Base-by-base conservation (phyloP, 2,113 vertebrate species). In the Proterorhinus semilunaris region DNA sequence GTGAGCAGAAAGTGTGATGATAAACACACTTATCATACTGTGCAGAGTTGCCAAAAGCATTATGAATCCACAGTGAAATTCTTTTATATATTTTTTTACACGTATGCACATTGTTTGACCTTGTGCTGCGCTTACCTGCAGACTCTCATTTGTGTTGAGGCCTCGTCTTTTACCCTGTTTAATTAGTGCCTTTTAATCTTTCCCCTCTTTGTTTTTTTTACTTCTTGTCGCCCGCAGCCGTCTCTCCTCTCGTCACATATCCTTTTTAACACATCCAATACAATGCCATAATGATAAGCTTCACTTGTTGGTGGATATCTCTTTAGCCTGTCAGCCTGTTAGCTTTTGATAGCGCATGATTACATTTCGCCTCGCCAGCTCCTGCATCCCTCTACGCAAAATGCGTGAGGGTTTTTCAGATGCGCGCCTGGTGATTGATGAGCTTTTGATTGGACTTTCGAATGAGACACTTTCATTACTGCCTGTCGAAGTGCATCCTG, bases 391-490 rank as follows among this genome's bases (percentile, higher is more conserved):
- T 70, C 77, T 68, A 65, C 17, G 36, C 8, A 63, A 74, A 65
- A 59, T 50, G 7, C 43, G 21, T 79, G 74, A 76, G 53, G 15
- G 62, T 79, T 74, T 84, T 84, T 88, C 77, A 80, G 80, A 87
- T 84, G 83, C 68, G 79, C 68, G 75, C 65, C 17, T 16, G 72
- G 82, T 90, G 87, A 89, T 86, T 90, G 87, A 87, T 91, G 86
- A 91, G 86, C 77, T 90, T 92, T 90, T 91, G 89, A 88, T 92
- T 91, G 88, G 88, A 89, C 87, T 88, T 64, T 73, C 71, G 78
- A 87, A 88, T 74, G 84, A 91, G 88, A 88, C 84, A 89, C 83
- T 91, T 92, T 93, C 90, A 93, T 91, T 91, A 91, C 84, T 79
- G 75, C 68, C 88, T 89, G 87, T 88, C 88, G 50, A 83, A 87